These are phyloP conservation scores for Pipistrellus kuhlii DNA, from an alignment of 2,797 vertebrate species.

Conservation along the genomic window DNA sequence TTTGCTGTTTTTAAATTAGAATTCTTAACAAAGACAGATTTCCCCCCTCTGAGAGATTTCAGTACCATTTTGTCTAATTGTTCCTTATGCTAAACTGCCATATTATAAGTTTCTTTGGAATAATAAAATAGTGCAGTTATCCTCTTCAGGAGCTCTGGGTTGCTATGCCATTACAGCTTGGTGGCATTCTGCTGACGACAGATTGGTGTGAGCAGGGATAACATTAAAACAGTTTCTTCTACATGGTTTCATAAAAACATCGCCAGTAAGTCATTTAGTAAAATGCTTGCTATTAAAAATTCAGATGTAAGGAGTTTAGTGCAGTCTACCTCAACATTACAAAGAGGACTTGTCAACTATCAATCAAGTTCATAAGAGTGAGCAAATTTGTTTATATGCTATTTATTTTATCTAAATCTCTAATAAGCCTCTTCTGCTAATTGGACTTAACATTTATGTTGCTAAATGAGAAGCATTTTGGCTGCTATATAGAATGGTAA, in stretches of 20 bases:
- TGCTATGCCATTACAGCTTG: slow-evolving; percentile 65
- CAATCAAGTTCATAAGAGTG: slow-evolving; percentile 82
- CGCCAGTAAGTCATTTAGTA: slow-evolving; percentile 58
- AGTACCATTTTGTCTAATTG: slow-evolving; percentile 75
- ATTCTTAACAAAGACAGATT: slow-evolving; percentile 67
- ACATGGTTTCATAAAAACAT: slow-evolving; percentile 44
- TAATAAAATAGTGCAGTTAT: slow-evolving; percentile 72
- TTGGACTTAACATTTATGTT: slow-evolving; percentile 89
- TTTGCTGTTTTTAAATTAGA: slow-evolving; percentile 70
- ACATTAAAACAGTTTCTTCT: slow-evolving; percentile 66
- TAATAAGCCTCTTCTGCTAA: slow-evolving; percentile 88
- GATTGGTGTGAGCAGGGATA: slow-evolving; percentile 48
- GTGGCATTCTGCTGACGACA: slow-evolving; percentile 71
- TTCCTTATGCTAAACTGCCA: slow-evolving; percentile 75
- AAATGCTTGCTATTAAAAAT: slow-evolving; percentile 74
- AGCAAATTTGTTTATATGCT: slow-evolving; percentile 84
- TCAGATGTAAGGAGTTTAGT: slow-evolving; percentile 62
- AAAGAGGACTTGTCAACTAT: slow-evolving; percentile 79
- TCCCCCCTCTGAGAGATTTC: slow-evolving; percentile 64
- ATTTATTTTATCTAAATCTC: slow-evolving; percentile 88
- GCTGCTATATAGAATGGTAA: slow-evolving; percentile 88
- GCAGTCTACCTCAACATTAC: slow-evolving; percentile 55
- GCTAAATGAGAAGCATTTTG: slow-evolving; percentile 90
- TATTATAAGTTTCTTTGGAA: slow-evolving; percentile 75
- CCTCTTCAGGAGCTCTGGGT: slow-evolving; percentile 56